Evolutionary conservation across 2,888 invertebrate genomes (phyloP).

Genomic region (Malthinus seriepunctatus): DNA sequence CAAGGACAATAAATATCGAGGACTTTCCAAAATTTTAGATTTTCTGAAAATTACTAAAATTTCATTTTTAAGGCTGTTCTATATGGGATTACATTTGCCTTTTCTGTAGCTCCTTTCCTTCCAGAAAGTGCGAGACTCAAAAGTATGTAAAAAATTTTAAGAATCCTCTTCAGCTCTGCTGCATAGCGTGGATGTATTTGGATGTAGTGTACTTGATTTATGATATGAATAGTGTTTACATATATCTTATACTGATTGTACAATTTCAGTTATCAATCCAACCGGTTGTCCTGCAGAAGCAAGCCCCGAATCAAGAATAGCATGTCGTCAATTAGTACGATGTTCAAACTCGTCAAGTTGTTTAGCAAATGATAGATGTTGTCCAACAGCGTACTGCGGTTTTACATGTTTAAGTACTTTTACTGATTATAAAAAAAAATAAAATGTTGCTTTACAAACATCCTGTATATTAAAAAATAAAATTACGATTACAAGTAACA

Average conservation of each 20-base stretch:
- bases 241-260: background rate
- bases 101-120: no score
- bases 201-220: no score
- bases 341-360: slow-evolving; percentile 23
- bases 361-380: slow-evolving; percentile 16
- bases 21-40: background rate
- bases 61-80: no score
- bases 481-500: background rate
- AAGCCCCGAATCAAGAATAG: slow-evolving; percentile 29
- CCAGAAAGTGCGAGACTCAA: no score
- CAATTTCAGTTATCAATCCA: slow-evolving; percentile 24
- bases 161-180: no score
- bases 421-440: slow-evolving; percentile 12
- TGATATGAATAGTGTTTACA: background rate
- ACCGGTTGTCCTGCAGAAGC: slow-evolving; percentile 32
- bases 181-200: no score
- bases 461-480: background rate
- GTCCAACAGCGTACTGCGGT: slow-evolving; percentile 26
- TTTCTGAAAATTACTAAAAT: no score
- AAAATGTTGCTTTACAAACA: background rate
- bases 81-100: no score
- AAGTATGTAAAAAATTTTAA: no score
- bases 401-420: slow-evolving; percentile 19
- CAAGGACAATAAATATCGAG: no score
- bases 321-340: slow-evolving; percentile 17